Conservation (phyloP, 2,888 invertebrate species). For the Scaptomyza tumidula region DNA sequence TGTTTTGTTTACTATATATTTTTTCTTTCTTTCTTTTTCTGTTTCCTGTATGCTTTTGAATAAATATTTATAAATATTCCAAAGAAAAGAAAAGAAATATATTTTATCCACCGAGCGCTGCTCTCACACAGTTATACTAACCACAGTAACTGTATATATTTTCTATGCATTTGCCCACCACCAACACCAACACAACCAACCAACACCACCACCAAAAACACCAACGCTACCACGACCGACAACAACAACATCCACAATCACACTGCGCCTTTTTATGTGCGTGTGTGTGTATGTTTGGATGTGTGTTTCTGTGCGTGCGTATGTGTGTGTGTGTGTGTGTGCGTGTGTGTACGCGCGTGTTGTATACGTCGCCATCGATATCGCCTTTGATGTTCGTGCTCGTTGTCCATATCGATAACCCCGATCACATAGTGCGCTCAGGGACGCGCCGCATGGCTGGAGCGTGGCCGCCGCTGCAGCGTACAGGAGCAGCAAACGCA, state of each 20-base stretch:
- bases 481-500: constrained; percentile 90
- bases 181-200: constrained; percentile 56
- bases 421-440: constrained; percentile 88
- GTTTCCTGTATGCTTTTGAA: constrained; percentile 71
- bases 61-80: constrained; percentile 43
- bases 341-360: constrained; percentile 46
- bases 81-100: constrained; percentile 25
- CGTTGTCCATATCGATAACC: constrained; percentile 50
- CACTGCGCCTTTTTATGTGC: constrained; percentile 32
- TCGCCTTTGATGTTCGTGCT: constrained; percentile 58
- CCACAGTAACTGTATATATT: constrained; percentile 79
- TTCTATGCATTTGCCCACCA: constrained; percentile 77
- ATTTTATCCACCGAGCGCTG: constrained; percentile 55
- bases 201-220: constrained; percentile 42
- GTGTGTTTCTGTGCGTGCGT: constrained; percentile 33
- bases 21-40: constrained; percentile 15
- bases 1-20: constrained; percentile 25
- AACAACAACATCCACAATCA: constrained; percentile 35
- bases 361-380: constrained; percentile 61
- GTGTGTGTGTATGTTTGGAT: constrained; percentile 4
- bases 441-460: constrained; percentile 94
- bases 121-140: constrained; percentile 73
- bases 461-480: constrained; percentile 87
- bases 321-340: constrained; percentile 6
- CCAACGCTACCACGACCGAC: constrained; percentile 39